phyloP scores from a whole-genome alignment of 1,140 invertebrate genomes.

The Holotrichia oblita region DNA sequence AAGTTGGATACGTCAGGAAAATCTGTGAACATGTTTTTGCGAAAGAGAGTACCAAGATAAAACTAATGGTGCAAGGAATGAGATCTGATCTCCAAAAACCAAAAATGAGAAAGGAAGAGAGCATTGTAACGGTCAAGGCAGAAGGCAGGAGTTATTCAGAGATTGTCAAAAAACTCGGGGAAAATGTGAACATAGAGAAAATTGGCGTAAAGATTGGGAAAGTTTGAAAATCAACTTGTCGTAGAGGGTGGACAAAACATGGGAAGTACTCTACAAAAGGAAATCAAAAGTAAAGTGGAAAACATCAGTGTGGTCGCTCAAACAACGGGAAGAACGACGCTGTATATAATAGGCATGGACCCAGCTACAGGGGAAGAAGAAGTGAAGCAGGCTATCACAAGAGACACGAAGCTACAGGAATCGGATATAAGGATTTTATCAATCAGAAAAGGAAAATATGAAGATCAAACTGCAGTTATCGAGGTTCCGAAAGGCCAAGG shows the following conservation, averaged over 20 bases:
- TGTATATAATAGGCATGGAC: neutral
- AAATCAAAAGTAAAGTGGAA: neutral
- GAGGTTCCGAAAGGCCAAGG: no score
- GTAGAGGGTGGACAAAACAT: neutral
- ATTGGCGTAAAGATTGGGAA: no score
- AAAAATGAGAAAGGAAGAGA: neutral
- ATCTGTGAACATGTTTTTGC: no score
- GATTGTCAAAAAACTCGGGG: neutral
- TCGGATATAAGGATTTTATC: neutral
- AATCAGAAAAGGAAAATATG: slow-evolving; percentile 1
- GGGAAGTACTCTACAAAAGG: neutral
- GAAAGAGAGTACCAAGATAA: no score
- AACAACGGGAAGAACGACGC: neutral
- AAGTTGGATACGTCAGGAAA: no score
- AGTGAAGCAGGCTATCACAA: neutral
- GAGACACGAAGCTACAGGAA: neutral
- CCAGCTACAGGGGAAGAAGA: neutral
- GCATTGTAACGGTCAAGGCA: neutral
- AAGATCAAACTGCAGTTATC: no score
- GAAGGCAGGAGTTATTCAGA: neutral
- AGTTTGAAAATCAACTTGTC: neutral
- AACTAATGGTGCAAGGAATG: no score
- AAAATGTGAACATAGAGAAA: neutral
- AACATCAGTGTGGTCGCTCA: neutral
- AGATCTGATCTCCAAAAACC: neutral